These are phyloP conservation scores for Gasteruption jaculator DNA, from an alignment of 2,888 invertebrate genomes.

Conservation along the genomic window DNA sequence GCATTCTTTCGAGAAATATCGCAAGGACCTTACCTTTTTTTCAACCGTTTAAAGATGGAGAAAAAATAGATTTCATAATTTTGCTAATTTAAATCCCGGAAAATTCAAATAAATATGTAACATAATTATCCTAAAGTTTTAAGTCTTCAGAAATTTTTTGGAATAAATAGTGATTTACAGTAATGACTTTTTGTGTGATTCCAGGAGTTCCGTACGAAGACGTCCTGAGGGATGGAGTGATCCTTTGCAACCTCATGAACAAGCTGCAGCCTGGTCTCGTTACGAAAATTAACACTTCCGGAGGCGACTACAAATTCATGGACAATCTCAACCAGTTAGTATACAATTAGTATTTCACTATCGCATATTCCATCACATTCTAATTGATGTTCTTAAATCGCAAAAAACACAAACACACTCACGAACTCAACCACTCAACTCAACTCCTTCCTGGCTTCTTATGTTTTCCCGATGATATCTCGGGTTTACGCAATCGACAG, in stretches of 20 bases:
- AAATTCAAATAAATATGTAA: too few relatives aligned
- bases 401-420: too few relatives aligned
- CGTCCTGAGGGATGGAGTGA: constrained; percentile 76
- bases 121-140: too few relatives aligned
- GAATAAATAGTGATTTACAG: too few relatives aligned
- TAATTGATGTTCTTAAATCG: too few relatives aligned
- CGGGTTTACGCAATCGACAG: constrained; percentile 50
- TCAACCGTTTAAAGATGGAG: not conserved
- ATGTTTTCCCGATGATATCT: constrained; percentile 35
- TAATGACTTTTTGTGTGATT: constrained; percentile 20
- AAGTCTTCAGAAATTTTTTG: too few relatives aligned
- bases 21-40: too few relatives aligned
- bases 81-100: too few relatives aligned
- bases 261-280: constrained; percentile 80
- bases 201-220: constrained; percentile 67
- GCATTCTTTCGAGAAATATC: constrained; percentile 36
- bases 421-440: not conserved
- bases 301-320: constrained; percentile 94
- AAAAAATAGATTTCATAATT: too few relatives aligned
- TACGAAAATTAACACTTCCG: constrained; percentile 75
- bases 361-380: too few relatives aligned
- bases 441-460: constrained; percentile 18
- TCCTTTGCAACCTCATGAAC: constrained; percentile 88
- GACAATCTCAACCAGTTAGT: constrained; percentile 89
- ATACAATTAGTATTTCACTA: constrained; percentile 4